Evolutionary conservation across 1,140 invertebrate genomes (phyloP), one percentile per base, ranked within the genome.

Genomic region (Hydropsyche tenuis): DNA sequence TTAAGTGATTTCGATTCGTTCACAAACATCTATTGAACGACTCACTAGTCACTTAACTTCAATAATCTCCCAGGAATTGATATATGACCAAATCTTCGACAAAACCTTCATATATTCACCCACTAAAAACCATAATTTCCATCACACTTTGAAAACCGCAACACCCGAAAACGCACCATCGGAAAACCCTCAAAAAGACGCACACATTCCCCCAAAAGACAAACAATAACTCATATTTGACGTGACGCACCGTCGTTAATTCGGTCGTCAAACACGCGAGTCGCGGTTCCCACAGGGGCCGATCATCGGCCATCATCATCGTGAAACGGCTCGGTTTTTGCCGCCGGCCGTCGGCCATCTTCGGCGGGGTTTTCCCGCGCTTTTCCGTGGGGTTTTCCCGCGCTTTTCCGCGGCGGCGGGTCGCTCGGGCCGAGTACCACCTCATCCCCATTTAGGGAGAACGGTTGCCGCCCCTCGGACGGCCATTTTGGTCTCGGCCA

Each of bases 391-490:
- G 56, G 23, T 60, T 27, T 60, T 14, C 56, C 4, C 23, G 56
- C 22, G 22, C 12, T 27, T 25, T 60, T 60, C 22, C 56, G 5
- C 20, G 7, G 11, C 22, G 23, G 23, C n/a, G n/a, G n/a, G n/a
- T n/a, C n/a, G n/a, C 25, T 14, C 56, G 30, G 30, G 30, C 30
- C 2, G 43, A 45, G 27, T 70, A 16, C 48, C 68, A 30, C 68
- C 48, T 46, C 48, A 53, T 30, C 68, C 68, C 68, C 68, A 56
- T 70, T 70, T 70, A 70, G 48, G 68, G 68, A 46, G n/a, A 56
- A 20, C 46, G 30, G 30, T 37, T 56, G 11, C 68, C 68, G 18
- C 5, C 68, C 68, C 48, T 70, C 68, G 46, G 51, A 56, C 68
- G 20, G 68, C 68, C 68, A 70, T 70, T 70, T 70, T 70, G 68